Evolutionary conservation across 2,797 vertebrate species (phyloP).

Genomic region (Danio choprae): DNA sequence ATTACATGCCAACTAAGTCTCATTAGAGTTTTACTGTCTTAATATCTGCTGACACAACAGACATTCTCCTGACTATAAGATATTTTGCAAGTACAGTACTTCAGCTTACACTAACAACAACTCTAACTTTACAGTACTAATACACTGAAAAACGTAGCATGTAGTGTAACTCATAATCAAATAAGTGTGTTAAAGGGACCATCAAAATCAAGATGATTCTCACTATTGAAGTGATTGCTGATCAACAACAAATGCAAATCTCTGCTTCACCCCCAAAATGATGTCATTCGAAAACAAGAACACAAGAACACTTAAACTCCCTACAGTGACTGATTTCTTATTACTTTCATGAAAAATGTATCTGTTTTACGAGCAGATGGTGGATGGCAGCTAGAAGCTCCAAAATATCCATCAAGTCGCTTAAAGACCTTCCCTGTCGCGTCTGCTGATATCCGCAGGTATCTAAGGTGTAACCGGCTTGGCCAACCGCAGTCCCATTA

Average conservation of each 20-base stretch:
- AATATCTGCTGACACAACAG: too few species aligned
- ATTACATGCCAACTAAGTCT: too few species aligned
- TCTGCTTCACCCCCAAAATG: neutral
- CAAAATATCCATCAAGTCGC: conserved; percentile 80
- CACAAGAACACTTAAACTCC: conserved; percentile 19
- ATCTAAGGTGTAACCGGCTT: conserved; percentile 76
- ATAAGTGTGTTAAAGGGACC: too few species aligned
- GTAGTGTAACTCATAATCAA: too few species aligned
- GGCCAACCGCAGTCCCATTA: conserved; percentile 78
- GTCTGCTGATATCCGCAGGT: conserved; percentile 79
- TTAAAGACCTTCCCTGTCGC: conserved; percentile 76
- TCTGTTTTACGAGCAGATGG: conserved; percentile 76
- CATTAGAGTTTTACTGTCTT: too few species aligned
- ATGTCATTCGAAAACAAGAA: conserved; percentile 11
- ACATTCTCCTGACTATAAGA: too few species aligned
- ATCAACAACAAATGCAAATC: neutral
- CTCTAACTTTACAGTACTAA: too few species aligned
- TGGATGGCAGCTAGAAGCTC: conserved; percentile 75
- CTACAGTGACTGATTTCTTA: conserved; percentile 30
- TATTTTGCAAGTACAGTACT: too few species aligned
- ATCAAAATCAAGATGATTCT: too few species aligned
- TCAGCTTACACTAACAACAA: too few species aligned
- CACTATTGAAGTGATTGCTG: too few species aligned
- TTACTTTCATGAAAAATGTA: conserved; percentile 42
- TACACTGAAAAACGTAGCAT: too few species aligned